Conservation (phyloP, 92 coral and sea anemone species). For the Bergia puertoricense region DNA sequence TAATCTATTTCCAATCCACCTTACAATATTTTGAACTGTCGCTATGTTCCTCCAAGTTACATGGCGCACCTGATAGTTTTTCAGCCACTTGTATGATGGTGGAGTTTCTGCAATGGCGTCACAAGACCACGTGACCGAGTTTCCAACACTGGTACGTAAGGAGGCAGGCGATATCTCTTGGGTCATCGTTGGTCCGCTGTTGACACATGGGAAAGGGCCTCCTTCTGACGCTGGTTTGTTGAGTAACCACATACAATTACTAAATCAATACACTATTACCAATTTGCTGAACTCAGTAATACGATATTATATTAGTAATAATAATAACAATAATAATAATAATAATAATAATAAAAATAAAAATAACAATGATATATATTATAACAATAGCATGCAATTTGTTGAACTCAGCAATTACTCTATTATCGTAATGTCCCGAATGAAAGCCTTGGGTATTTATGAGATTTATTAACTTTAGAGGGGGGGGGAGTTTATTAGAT, state of each 20-base stretch:
- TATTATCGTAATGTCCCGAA: too few relatives aligned
- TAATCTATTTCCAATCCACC: not conserved
- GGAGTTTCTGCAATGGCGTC: conserved; percentile 56
- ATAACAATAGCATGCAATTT: too few relatives aligned
- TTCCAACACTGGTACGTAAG: conserved; percentile 55
- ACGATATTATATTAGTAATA: too few relatives aligned
- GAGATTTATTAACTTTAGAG: too few relatives aligned
- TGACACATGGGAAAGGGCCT: conserved; percentile 50
- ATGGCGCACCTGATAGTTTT: conserved; percentile 47
- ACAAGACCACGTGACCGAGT: conserved; percentile 65
- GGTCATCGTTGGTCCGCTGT: conserved; percentile 54
- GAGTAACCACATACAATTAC: not conserved
- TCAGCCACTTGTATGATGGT: conserved; percentile 60
- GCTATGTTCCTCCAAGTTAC: not conserved
- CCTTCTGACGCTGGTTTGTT: conserved; percentile 32
- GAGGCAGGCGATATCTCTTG: conserved; percentile 45
- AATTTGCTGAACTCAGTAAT: too few relatives aligned
- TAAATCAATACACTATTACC: not conserved
- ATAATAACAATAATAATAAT: too few relatives aligned
- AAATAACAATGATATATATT: too few relatives aligned
- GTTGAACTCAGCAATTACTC: too few relatives aligned
- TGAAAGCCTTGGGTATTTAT: too few relatives aligned
- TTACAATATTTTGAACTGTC: not conserved
- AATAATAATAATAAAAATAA: too few relatives aligned
- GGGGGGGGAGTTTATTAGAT: too few relatives aligned